Evolutionary conservation across 2,797 vertebrate genomes (phyloP), one percentile per base, ranked within the genome.

Genomic region (Pipistrellus pipistrellus): DNA sequence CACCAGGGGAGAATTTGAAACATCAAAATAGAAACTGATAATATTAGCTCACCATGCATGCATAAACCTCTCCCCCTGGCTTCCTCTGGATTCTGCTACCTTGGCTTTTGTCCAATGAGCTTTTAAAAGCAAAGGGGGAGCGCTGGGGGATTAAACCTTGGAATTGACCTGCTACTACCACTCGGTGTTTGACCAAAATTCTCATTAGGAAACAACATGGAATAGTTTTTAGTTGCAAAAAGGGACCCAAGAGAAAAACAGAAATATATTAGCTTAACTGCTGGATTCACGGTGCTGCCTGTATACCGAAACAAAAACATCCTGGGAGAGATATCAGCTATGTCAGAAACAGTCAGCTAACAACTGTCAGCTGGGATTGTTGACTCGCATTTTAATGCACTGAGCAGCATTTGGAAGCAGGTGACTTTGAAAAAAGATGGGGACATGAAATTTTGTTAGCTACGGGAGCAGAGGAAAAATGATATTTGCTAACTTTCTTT

Each of bases 141-240:
- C 76, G 55, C 85, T 80, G 21, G 27, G 18, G 51, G 53, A 38
- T 86, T 95, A 94, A 95, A 91, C 53, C 44, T 88, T 64, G 92
- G 84, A 48, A 86, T 23, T 93, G 84, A 96, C 89, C 87, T 90
- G 91, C 75, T 73, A 90, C 85, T 90, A 87, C 44, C 66, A 84
- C 87, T 97, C 11, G 0, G 46, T 73, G 78, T 95, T 93, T 90
- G 90, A 88, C 96, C 96, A 91, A 96, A 96, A 94, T 88, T 91
- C 93, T 96, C 87, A 96, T 97, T 94, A 96, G 82, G 35, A 96
- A 95, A 84, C 87, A 95, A 95, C 66, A 88, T 88, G 83, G 53
- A 95, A 51, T 84, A 38, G n/a, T 41, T 96, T 96, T 96, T 91
- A 90, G 68, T 88, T 96, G 38, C 25, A 92, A 88, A 92, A 93